Percentiles rank a stretch among this genome's conserved stretches.
Evolutionary conservation across 2,888 invertebrate genomes (phyloP).

Genomic region (Monopis laevigella): DNA sequence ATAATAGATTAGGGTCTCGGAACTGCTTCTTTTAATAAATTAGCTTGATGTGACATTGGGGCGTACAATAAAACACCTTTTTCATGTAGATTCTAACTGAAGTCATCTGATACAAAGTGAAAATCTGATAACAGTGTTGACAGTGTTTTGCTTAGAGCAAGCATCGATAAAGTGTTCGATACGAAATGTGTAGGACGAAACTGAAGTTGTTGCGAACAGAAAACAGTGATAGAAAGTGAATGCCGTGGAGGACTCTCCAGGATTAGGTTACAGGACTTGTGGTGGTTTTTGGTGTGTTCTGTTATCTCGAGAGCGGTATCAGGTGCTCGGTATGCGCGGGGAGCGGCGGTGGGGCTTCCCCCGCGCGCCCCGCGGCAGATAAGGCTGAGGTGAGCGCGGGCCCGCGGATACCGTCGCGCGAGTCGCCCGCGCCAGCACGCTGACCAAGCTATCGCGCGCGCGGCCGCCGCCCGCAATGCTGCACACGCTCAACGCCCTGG

Average conservation of each 20-base stretch:
- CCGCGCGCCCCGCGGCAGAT: slow-evolving; percentile 16
- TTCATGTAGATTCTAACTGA: too few species aligned
- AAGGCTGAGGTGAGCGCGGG: slow-evolving; percentile 8
- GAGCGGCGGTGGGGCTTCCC: slow-evolving; percentile 24
- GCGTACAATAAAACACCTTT: too few species aligned
- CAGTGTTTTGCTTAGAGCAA: too few species aligned
- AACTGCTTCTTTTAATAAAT: too few species aligned
- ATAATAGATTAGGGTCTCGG: too few species aligned
- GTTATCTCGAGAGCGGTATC: slow-evolving; percentile 6
- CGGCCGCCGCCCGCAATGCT: slow-evolving; percentile 82
- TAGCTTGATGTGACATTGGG: too few species aligned
- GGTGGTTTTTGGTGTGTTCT: neutral
- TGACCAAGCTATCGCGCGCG: slow-evolving; percentile 50
- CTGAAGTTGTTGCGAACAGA: slow-evolving; percentile 1
- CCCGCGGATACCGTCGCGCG: slow-evolving; percentile 11
- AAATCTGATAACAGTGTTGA: too few species aligned
- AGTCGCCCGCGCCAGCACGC: slow-evolving; percentile 36
- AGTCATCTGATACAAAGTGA: too few species aligned
- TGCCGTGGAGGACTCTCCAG: neutral
- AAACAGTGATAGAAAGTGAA: slow-evolving; percentile 7
- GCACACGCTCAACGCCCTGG: slow-evolving; percentile 87
- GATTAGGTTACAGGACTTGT: neutral
- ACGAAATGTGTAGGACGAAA: slow-evolving; percentile 6
- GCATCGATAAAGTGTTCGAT: too few species aligned
- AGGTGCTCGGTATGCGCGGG: slow-evolving; percentile 9